Percentiles rank a stretch among this genome's conserved stretches.
Evolutionary conservation across 2,888 invertebrate genomes (phyloP).

Genomic region (Flabesymbios commensalis): DNA sequence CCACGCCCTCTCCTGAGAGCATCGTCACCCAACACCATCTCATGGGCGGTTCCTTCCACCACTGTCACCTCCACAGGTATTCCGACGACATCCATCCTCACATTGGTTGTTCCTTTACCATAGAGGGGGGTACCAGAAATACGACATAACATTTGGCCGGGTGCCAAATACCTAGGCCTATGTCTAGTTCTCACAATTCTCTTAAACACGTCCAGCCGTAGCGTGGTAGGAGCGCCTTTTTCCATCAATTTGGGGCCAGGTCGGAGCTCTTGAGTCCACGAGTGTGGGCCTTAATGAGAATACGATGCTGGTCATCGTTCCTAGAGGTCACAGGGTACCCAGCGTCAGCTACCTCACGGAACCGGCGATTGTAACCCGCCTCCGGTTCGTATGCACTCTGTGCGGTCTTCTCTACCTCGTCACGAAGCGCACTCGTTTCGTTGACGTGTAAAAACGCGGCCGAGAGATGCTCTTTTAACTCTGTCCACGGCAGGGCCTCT

Average conservation of each 20-base stretch:
- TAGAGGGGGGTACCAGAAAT: too few species aligned
- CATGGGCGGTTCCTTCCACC: too few species aligned
- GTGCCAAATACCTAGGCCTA: too few species aligned
- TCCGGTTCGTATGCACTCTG: conserved; percentile 1
- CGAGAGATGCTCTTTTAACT: neutral
- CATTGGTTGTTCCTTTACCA: too few species aligned
- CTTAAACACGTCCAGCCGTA: too few species aligned
- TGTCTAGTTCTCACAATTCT: too few species aligned
- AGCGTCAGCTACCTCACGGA: neutral
- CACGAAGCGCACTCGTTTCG: neutral
- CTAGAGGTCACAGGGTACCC: neutral
- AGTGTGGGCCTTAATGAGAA: neutral
- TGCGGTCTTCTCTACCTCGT: neutral
- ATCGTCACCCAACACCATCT: too few species aligned
- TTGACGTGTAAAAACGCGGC: neutral
- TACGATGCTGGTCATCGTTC: neutral
- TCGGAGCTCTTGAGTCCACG: neutral
- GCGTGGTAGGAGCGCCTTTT: too few species aligned
- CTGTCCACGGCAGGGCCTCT: neutral
- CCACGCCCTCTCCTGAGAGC: too few species aligned
- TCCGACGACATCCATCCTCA: too few species aligned
- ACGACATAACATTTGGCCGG: too few species aligned
- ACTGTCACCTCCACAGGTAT: too few species aligned
- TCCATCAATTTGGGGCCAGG: neutral
- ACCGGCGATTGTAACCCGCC: neutral